phyloP scores from a whole-genome alignment of 2,113 vertebrate genomes.

The Pangasianodon hypophthalmus region DNA sequence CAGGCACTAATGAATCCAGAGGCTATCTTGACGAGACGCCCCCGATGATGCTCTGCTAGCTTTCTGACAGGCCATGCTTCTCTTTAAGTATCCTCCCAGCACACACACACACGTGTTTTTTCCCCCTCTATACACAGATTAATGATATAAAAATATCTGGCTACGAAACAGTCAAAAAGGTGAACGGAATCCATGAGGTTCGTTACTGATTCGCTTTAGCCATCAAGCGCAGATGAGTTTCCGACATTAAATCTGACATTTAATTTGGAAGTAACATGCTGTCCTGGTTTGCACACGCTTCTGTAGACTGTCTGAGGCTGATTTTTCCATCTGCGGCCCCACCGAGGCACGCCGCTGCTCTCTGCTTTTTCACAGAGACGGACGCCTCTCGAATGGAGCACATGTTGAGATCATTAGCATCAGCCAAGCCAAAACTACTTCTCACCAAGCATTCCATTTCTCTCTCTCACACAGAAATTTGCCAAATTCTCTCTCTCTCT shows the following conservation, averaged over 20 bases:
- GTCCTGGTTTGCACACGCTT: slow-evolving; percentile 42
- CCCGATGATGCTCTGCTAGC: slow-evolving; percentile 50
- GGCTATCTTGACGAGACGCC: slow-evolving; percentile 48
- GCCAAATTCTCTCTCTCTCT: background rate
- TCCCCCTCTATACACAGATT: background rate
- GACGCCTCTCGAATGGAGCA: slow-evolving; percentile 70
- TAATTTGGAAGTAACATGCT: slow-evolving; percentile 54
- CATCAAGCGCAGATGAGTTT: slow-evolving; percentile 42
- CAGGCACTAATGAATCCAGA: slow-evolving; percentile 51
- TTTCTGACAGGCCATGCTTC: slow-evolving; percentile 34
- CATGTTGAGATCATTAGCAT: slow-evolving; percentile 79
- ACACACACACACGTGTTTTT: background rate
- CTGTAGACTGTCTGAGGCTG: slow-evolving; percentile 62
- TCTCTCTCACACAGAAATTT: slow-evolving; percentile 6
- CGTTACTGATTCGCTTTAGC: slow-evolving; percentile 37
- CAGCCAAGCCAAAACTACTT: slow-evolving; percentile 73
- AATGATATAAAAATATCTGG: slow-evolving; percentile 11
- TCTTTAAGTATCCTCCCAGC: background rate
- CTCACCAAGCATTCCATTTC: slow-evolving; percentile 71
- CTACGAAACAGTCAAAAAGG: background rate
- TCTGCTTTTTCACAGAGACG: slow-evolving; percentile 62
- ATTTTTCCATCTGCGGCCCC: slow-evolving; percentile 68
- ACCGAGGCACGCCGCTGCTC: slow-evolving; percentile 68
- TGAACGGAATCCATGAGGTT: background rate
- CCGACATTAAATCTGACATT: slow-evolving; percentile 58